Evolutionary conservation across 2,797 vertebrate genomes (phyloP), one percentile per base, ranked within the genome.

Genomic region (Mormyrus proboscirostris): DNA sequence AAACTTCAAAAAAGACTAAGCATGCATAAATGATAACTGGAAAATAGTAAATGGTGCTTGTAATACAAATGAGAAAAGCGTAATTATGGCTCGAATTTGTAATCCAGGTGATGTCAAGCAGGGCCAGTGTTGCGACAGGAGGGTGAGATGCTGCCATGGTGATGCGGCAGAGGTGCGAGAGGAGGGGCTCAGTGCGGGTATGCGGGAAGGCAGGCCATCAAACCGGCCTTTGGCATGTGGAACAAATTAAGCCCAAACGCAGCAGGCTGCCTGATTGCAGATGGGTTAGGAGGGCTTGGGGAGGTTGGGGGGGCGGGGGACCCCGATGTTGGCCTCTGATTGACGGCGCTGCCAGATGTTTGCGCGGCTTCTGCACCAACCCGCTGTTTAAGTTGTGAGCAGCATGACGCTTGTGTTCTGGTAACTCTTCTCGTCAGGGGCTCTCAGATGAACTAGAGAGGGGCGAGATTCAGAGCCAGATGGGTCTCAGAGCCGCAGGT

Each of bases 21-120:
- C 86, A 69, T 88, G 33, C 14, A 76, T 76, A 90, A 85, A 69
- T 86, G 91, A 92, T 88, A 91, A 89, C 69, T 47, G 69, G 22
- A 29, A 29, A 65, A 65, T 25, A 4, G 62, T 69, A 86, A 82
- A 73, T 50, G 49, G 16, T 41, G 0, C 0, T 62, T 90, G 87
- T 90, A 90, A 90, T 92, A 91, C 91, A 90, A 93, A 93, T 93
- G 19, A 90, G 88, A 86, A 69, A 88, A 79, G 88, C 90, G 89
- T 90, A 90, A 89, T 76, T 89, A 86, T 59, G 79, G 73, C 91
- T 89, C 83, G 83, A 62, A 88, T 89, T n/a, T 65, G 49, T 6
- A n/a, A 89, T 51, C n/a, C n/a, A 49, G 51, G 59, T 29, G 49
- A 85, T 12, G 57, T n/a, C 53, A 25, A 41, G 62, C 47, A 65